These are phyloP conservation scores for Empis stercorea DNA, from an alignment of 2,888 invertebrate species.

Conservation along the genomic window DNA sequence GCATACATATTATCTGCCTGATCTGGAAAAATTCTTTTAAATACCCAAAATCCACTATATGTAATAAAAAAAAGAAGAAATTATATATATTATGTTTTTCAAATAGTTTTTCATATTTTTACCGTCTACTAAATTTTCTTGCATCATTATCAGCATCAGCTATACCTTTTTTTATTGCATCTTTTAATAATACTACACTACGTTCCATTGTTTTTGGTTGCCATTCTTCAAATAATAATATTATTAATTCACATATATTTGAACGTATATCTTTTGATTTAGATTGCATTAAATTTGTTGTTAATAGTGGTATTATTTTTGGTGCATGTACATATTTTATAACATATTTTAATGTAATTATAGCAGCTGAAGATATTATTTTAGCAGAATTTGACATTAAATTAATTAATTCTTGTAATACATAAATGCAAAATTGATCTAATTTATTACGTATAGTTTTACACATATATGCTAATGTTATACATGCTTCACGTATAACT, in stretches of 20 bases:
- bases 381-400: slow-evolving; percentile 93
- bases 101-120: slow-evolving; percentile 11
- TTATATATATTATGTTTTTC: neutral
- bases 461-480: slow-evolving; percentile 85
- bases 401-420: slow-evolving; percentile 72
- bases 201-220: slow-evolving; percentile 69
- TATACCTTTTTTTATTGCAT: slow-evolving; percentile 75
- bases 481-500: slow-evolving; percentile 87
- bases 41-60: slow-evolving; percentile 88
- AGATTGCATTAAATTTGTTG: slow-evolving; percentile 58
- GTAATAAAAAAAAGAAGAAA: slow-evolving; percentile 18
- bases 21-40: slow-evolving; percentile 79
- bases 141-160: slow-evolving; percentile 90
- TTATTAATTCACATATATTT: slow-evolving; percentile 66
- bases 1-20: slow-evolving; percentile 75
- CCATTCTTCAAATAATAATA: slow-evolving; percentile 77
- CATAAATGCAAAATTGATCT: slow-evolving; percentile 73
- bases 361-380: slow-evolving; percentile 82
- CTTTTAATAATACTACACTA: slow-evolving; percentile 62
- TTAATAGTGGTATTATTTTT: slow-evolving; percentile 66
- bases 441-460: slow-evolving; percentile 70
- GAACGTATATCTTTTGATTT: slow-evolving; percentile 88
- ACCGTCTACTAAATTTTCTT: slow-evolving; percentile 70
- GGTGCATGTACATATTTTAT: slow-evolving; percentile 71
- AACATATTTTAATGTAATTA: slow-evolving; percentile 76